A percentile compares a stretch with the other conserved stretches of the same genome.
Evolutionary conservation across 1,140 invertebrate species (phyloP).

Genomic region (Cydia strobilella): DNA sequence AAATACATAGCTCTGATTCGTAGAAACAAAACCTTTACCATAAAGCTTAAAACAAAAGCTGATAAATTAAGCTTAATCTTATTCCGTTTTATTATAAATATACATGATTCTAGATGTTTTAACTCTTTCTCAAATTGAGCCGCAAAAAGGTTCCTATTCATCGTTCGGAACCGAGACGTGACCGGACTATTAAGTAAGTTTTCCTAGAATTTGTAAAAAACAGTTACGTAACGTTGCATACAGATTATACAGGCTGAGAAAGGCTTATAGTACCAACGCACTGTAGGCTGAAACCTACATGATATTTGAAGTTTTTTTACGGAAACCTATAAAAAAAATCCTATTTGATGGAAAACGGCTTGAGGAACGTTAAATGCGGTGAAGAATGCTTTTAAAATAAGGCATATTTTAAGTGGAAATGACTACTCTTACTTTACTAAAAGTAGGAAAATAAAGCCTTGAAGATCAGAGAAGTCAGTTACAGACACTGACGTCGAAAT

Average conservation of each 20-base stretch:
- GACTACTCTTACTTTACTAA: no score
- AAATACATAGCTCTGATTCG: no score
- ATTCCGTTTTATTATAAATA: background rate
- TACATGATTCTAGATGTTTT: conserved; percentile 21
- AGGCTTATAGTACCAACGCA: background rate
- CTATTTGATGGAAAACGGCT: no score
- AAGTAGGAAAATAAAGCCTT: no score
- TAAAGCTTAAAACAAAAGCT: conserved; percentile 11
- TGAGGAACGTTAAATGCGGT: no score
- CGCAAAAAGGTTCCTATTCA: conserved; percentile 17
- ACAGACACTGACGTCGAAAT: no score
- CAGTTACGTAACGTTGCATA: background rate
- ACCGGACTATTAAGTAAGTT: background rate
- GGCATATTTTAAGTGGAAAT: no score
- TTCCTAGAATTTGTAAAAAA: conserved; percentile 6
- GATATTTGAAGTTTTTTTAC: no score
- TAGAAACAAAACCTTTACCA: no score
- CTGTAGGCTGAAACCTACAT: background rate
- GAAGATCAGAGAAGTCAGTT: no score
- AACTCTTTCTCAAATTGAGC: conserved; percentile 26
- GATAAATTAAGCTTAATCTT: background rate
- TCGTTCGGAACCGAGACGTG: background rate
- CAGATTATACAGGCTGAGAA: background rate
- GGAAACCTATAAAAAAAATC: no score
- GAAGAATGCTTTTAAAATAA: no score